Evolutionary conservation across 2,888 invertebrate species (phyloP), one percentile per base, ranked within the genome.

Genomic region (Gymnocheta viridis): DNA sequence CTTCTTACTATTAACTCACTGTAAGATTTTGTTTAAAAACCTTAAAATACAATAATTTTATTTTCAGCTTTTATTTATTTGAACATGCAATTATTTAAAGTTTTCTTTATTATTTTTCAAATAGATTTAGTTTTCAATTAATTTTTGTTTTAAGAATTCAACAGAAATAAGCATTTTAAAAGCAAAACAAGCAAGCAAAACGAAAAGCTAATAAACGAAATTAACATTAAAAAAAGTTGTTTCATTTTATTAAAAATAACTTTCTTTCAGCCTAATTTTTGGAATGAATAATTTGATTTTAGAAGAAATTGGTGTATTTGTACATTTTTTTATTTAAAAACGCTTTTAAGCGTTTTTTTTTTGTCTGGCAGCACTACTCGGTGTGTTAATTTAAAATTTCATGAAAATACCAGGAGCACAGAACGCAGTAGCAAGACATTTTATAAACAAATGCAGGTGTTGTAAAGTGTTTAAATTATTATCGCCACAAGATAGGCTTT

Each of bases 41-140:
- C 6, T 27, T 54, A 54, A 27, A 29, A 27, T 54, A 54, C 2
- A 54, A n/a, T 27, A 24, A 24, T 27, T 51, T 12, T 12, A 41
- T 67, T 69, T 41, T 24, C 49, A 54, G 3, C 44, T 60, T 44
- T 44, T 74, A 81, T 76, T 82, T 82, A 82, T 76, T n/a, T 41
- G n/a, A 41, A n/a, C 41, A 41, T 4, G n/a, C 41, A 5, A 41
- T 77, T 73, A 69, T 82, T 81, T 89, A 88, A 87, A 86, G 85
- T 44, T 88, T 69, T 80, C 38, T 81, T 86, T 88, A 88, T 85
- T 87, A 86, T 87, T 86, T 88, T 86, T 87, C 86, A 87, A 89
- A 87, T 88, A 62, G n/a, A 73, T 62, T 44, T 70, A 77, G 58
- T 89, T 88, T 89, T 62, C 35, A 88, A 88, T 88, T 87, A 88